Percentiles rank a stretch among this genome's conserved stretches.
Evolutionary conservation across 2,113 vertebrate species (phyloP).

Genomic region (Fukomys damarensis): DNA sequence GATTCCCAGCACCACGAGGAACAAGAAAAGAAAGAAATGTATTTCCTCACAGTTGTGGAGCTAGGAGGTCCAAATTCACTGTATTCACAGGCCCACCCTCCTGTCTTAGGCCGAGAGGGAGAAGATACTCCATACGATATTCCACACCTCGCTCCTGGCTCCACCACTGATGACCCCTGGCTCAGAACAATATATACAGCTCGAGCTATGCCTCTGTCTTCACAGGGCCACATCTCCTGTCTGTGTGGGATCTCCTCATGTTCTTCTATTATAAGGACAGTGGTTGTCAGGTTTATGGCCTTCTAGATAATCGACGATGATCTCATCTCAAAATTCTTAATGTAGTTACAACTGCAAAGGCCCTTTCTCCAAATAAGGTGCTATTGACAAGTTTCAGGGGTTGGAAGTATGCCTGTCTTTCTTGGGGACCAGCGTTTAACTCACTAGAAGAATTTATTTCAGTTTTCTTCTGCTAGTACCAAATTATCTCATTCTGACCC

Average conservation of each 20-base stretch:
- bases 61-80: background rate
- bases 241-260: background rate
- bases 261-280: background rate
- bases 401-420: accelerated
- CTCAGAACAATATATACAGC: background rate
- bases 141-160: background rate
- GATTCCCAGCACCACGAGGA: background rate
- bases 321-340: background rate
- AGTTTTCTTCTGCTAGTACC: background rate
- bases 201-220: background rate
- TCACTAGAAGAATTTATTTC: background rate
- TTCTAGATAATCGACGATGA: background rate
- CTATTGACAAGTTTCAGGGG: background rate
- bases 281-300: background rate
- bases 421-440: background rate
- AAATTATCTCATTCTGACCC: background rate
- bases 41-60: background rate
- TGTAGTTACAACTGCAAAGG: background rate
- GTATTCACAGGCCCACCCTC: background rate
- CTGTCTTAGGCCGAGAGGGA: background rate
- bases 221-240: background rate
- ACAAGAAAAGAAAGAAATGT: background rate
- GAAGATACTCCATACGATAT: background rate
- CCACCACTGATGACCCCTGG: background rate
- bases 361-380: constrained; percentile 14